Percentiles rank a stretch among this genome's conserved stretches.
These are phyloP conservation scores for human DNA, from an alignment of 2,113 vertebrate species.

Conservation along the genomic window GRCh38 chr14:66317501-66318000, in stretches of 20 bases:
- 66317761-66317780: neutral
- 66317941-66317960: neutral
- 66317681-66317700: neutral
- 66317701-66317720: neutral
- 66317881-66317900: neutral
- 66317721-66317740: neutral
- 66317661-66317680: neutral
- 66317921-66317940: neutral
- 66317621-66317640: neutral
- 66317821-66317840: neutral
- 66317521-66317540: neutral
- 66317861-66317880: neutral
- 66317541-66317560: neutral
- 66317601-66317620: neutral
- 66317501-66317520: neutral
- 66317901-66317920: neutral
- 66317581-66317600: neutral
- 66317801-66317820: neutral
- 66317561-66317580: neutral
- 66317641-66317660: neutral
- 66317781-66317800: neutral
- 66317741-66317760: neutral
- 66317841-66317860: neutral
- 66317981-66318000: neutral
- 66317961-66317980: neutral